Conservation (phyloP, 2,888 invertebrate genomes). For the Eledona agricola region DNA sequence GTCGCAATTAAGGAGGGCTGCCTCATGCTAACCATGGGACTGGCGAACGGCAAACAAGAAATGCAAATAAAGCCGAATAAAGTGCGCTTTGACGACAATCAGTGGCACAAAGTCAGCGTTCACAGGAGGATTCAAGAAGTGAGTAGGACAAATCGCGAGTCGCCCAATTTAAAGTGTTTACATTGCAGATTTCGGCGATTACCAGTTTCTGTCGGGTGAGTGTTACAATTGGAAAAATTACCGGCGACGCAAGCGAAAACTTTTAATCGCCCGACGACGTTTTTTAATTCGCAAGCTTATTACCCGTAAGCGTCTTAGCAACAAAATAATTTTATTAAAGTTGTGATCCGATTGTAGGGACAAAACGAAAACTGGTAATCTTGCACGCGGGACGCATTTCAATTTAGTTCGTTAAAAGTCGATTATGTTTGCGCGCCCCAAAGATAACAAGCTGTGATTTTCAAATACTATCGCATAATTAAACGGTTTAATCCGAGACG, state of each 20-base stretch:
- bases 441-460: conserved; percentile 28
- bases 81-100: conserved; percentile 93
- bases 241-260: no score
- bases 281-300: no score
- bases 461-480: conserved; percentile 20
- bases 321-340: conserved; percentile 27
- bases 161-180: conserved; percentile 44
- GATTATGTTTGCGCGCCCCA: no score
- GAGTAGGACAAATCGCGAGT: conserved; percentile 48
- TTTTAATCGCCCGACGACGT: no score
- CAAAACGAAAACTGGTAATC: no score
- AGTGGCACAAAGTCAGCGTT: conserved; percentile 94
- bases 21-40: conserved; percentile 86
- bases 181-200: conserved; percentile 83
- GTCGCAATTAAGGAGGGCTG: conserved; percentile 90
- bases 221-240: no score
- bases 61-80: conserved; percentile 88
- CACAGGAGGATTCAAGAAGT: conserved; percentile 93
- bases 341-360: conserved; percentile 33
- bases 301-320: conserved; percentile 23
- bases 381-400: no score
- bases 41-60: conserved; percentile 89
- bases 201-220: conserved; percentile 89
- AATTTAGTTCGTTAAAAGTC: no score
- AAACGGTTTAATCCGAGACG: conserved; percentile 17